phyloP scores from a whole-genome alignment of 35 echinoderm and acorn worm species.

The Hemicentrotus pulcherrimus region DNA sequence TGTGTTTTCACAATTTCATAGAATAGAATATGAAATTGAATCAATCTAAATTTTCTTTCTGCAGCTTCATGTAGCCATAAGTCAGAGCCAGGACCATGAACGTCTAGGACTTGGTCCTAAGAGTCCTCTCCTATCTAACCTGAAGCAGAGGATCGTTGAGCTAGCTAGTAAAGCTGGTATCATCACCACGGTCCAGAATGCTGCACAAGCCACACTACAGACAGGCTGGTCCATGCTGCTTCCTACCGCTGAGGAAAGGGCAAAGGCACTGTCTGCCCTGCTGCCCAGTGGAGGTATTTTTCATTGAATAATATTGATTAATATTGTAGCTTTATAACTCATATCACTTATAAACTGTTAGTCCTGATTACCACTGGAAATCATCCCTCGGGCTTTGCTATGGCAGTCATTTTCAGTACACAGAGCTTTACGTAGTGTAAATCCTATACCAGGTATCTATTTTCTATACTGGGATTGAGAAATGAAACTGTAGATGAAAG shows the following conservation, averaged over 20 bases:
- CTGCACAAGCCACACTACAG: conserved; percentile 87
- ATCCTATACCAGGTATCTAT: no score
- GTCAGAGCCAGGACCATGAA: conserved; percentile 81
- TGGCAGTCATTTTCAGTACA: no score
- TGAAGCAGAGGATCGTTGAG: conserved; percentile 95
- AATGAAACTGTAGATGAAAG: no score
- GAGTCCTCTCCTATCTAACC: conserved; percentile 79
- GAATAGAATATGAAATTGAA: neutral
- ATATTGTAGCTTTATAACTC: no score
- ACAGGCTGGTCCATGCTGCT: conserved; percentile 96
- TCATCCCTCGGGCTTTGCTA: no score
- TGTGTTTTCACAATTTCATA: neutral
- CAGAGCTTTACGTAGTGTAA: no score
- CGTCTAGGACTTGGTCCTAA: conserved; percentile 80
- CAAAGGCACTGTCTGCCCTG: conserved; percentile 79
- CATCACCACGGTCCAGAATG: conserved; percentile 81
- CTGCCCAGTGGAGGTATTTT: conserved; percentile 92
- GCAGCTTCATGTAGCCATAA: conserved; percentile 94
- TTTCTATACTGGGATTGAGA: no score
- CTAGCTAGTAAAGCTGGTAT: conserved; percentile 97
- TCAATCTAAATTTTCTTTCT: neutral
- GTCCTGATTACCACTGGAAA: no score
- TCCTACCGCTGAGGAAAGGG: conserved; percentile 98
- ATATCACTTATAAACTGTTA: no score
- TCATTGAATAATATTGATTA: no score